A percentile compares a stretch with the other conserved stretches of the same genome.
Evolutionary conservation across 2,888 invertebrate species (phyloP).

Genomic region (Luperina nickerlii): DNA sequence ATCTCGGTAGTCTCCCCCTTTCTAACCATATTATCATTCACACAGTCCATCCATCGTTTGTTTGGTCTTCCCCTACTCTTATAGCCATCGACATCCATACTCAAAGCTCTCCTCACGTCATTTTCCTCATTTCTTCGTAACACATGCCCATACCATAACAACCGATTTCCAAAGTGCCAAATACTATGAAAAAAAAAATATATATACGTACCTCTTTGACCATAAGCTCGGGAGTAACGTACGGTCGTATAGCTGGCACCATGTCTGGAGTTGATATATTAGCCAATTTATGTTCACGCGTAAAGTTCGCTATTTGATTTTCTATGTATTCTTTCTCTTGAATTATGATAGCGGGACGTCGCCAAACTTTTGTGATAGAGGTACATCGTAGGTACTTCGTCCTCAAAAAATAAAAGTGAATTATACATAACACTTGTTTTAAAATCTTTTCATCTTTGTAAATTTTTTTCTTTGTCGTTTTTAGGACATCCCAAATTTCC

Average conservation of each 20-base stretch:
- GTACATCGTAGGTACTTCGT: conserved; percentile 28
- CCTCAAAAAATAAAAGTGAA: conserved; percentile 73
- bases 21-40: too few relatives aligned
- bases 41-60: too few relatives aligned
- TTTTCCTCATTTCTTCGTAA: too few relatives aligned
- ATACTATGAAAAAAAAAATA: background rate
- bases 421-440: conserved; percentile 79
- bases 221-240: conserved; percentile 78
- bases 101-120: too few relatives aligned
- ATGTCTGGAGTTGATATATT: conserved; percentile 59
- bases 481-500: conserved; percentile 83
- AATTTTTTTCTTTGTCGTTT: conserved; percentile 71
- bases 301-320: conserved; percentile 67
- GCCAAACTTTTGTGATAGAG: conserved; percentile 46
- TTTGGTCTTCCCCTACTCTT: too few relatives aligned
- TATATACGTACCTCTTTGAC: conserved; percentile 59
- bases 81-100: too few relatives aligned
- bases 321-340: conserved; percentile 78
- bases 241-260: conserved; percentile 69
- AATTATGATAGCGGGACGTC: conserved; percentile 62
- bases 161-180: background rate
- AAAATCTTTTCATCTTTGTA: conserved; percentile 74
- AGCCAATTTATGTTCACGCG: conserved; percentile 71
- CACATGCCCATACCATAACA: too few relatives aligned
- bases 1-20: too few relatives aligned